phyloP scores from a whole-genome alignment of 2,797 vertebrate genomes.

The Rhinogobio ventralis region DNA sequence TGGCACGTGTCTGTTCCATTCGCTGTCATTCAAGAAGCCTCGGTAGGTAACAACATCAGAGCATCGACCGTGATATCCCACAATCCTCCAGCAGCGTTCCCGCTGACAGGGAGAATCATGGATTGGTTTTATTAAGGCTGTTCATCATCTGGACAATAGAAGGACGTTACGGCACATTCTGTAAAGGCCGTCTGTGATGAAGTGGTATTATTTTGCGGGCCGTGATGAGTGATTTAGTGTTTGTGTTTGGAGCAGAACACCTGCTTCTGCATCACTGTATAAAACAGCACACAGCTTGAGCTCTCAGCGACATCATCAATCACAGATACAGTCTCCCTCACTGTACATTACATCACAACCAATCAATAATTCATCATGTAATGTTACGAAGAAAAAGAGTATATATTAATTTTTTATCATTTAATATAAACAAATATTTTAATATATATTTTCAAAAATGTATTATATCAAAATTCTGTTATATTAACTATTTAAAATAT shows the following conservation, averaged over 20 bases:
- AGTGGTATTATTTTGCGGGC: background rate
- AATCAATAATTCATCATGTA: background rate
- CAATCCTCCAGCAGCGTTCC: background rate
- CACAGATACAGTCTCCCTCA: background rate
- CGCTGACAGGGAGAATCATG: background rate
- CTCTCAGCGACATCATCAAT: background rate
- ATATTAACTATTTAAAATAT: background rate
- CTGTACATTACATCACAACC: background rate
- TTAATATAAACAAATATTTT: background rate
- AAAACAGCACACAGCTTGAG: slow-evolving; percentile 7
- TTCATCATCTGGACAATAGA: slow-evolving; percentile 1
- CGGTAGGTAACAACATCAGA: background rate
- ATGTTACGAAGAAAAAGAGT: background rate
- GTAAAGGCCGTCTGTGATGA: background rate
- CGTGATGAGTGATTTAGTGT: slow-evolving; percentile 25
- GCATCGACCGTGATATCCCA: background rate
- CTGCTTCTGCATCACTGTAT: slow-evolving; percentile 33
- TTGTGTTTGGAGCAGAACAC: slow-evolving; percentile 15
- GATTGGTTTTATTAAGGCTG: background rate
- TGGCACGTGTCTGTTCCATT: background rate
- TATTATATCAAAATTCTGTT: background rate
- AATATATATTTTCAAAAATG: background rate
- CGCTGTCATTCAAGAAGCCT: background rate
- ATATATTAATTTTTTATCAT: too few relatives aligned
- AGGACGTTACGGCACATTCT: background rate